Base-by-base conservation (phyloP, 2,797 vertebrate species). In the Vireo griseus region DNA sequence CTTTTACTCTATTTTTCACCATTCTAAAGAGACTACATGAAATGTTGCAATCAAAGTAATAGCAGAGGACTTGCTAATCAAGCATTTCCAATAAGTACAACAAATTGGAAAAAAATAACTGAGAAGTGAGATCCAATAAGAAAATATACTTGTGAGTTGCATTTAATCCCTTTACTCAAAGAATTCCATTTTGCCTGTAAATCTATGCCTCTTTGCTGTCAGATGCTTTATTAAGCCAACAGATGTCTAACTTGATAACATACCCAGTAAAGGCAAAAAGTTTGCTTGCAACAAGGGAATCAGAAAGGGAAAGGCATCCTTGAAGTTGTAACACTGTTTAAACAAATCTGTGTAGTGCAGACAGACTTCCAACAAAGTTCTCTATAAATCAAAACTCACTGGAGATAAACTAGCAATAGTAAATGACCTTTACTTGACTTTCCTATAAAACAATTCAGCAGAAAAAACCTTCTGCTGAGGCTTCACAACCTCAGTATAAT, bases 371-470 rank as follows among this genome's bases (percentile, higher is more conserved):
- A 79, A 76, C 40, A 24, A 90, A 95, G 33, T 16, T 90, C 45
- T 81, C 29, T 55, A 72, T 61, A 93, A 94, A 94, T 73, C 35
- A 93, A 68, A 88, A 86, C 18, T 33, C 40, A 78, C 7, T 91
- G 54, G 28, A 88, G 74, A 85, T 75, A 85, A 95, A 84, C 47
- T 20, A 86, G 75, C 40, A 86, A 82, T 19, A 73, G 39, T 29
- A 65, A 91, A 57, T 37, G 52, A 95, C 62, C 44, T 91, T 88
- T 77, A 85, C 3, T n/a, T 68, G 84, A 89, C 85, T 95, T 84
- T 50, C 59, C 54, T 68, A 83, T 40, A 67, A 90, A 95, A 90
- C 42, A 94, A 29, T 29, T 61, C 25, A 85, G 44, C 29, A 78
- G 40, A 31, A 79, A 85, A 82, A 87, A 69, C 3, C 14, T 48